Percentiles rank a stretch among this genome's conserved stretches.
These are phyloP conservation scores for Chrysomallon squamiferum DNA, from an alignment of 1,140 invertebrate species.

Conservation along the genomic window DNA sequence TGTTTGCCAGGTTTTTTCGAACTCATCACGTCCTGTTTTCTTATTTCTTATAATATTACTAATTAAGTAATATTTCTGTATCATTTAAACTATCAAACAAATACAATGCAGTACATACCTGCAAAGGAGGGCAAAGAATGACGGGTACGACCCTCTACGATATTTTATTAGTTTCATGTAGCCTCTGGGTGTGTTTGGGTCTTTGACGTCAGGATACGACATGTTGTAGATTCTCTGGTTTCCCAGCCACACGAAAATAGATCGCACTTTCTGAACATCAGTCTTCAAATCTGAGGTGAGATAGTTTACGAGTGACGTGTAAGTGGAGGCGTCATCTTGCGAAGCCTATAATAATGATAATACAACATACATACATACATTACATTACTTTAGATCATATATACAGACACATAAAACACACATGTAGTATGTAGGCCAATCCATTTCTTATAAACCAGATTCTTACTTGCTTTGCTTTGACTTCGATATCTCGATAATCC, in stretches of 20 bases:
- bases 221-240: constrained; percentile 10
- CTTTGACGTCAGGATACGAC: constrained; percentile 64
- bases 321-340: background rate
- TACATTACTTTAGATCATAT: no score
- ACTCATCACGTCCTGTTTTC: no score
- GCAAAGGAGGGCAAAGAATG: constrained; percentile 86
- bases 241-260: constrained; percentile 25
- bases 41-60: no score
- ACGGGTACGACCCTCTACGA: constrained; percentile 98
- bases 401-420: no score
- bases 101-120: constrained; percentile 62
- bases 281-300: constrained; percentile 5
- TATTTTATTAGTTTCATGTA: constrained; percentile 94
- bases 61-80: no score
- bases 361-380: no score
- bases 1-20: no score
- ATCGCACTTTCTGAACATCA: constrained; percentile 21
- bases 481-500: no score
- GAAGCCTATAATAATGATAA: background rate
- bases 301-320: constrained; percentile 11
- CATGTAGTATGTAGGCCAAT: no score
- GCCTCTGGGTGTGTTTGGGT: constrained; percentile 87
- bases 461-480: no score
- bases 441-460: no score
- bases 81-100: no score